Conservation (phyloP, 1,140 invertebrate genomes). For the Drosophila kohkoa region DNA sequence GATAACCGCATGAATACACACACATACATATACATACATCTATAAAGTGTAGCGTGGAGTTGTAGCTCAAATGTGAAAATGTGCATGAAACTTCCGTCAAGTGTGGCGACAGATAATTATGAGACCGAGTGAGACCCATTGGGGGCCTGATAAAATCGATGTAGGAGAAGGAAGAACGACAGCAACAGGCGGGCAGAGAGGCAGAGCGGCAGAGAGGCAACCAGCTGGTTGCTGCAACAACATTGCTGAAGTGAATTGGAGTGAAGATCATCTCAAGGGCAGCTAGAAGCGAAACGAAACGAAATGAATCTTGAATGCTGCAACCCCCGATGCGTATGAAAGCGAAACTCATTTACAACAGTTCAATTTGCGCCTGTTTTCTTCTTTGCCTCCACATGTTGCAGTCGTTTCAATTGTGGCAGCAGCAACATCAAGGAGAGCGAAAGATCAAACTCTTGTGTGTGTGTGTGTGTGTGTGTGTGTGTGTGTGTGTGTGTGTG, state of each 20-base stretch:
- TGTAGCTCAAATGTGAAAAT: conserved; percentile 42
- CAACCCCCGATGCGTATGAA: conserved; percentile 18
- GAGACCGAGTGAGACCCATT: conserved; percentile 19
- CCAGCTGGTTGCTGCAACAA: background rate
- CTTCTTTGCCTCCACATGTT: conserved; percentile 32
- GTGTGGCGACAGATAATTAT: conserved; percentile 56
- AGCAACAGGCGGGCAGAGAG: background rate
- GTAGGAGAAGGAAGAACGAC: background rate
- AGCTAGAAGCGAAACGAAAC: conserved; percentile 21
- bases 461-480: background rate
- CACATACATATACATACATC: too few relatives aligned
- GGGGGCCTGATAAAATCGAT: conserved; percentile 28
- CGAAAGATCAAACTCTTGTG: conserved; percentile 23
- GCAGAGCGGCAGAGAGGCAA: background rate
- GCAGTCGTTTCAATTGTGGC: conserved; percentile 40
- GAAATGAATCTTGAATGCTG: conserved; percentile 8
- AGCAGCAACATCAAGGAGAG: conserved; percentile 23
- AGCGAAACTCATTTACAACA: conserved; percentile 47
- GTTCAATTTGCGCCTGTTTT: conserved; percentile 51
- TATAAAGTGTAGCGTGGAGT: background rate
- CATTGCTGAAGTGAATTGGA: conserved; percentile 12
- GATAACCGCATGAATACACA: conserved; percentile 32
- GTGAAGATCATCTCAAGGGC: conserved; percentile 40
- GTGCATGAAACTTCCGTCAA: conserved; percentile 67
- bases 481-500: background rate